These are phyloP conservation scores for Laticauda laticaudata DNA, from an alignment of 2,113 vertebrate genomes.

Conservation along the genomic window DNA sequence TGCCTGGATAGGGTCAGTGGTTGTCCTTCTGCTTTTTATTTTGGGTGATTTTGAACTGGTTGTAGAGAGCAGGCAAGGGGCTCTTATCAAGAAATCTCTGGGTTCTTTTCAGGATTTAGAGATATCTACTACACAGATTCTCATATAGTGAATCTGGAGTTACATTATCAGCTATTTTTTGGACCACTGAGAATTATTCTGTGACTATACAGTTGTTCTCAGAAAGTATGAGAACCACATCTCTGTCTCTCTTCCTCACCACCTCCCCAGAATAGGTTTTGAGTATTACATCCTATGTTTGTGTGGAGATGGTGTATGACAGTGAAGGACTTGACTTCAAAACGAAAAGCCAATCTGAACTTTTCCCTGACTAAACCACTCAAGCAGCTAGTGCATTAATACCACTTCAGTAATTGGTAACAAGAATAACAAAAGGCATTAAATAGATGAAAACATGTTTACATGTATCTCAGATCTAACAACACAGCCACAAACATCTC, in stretches of 20 bases:
- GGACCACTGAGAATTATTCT: neutral
- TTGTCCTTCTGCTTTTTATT: neutral
- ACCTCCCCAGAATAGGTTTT: neutral
- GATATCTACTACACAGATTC: too few relatives aligned
- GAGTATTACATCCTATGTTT: neutral
- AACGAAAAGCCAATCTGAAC: neutral
- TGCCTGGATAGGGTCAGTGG: neutral
- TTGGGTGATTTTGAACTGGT: neutral
- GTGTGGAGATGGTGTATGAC: neutral
- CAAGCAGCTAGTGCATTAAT: neutral
- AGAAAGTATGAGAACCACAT: neutral
- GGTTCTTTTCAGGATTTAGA: neutral
- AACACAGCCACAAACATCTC: neutral
- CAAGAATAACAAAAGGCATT: neutral
- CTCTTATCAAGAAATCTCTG: neutral
- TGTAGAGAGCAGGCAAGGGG: neutral
- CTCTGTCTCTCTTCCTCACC: neutral
- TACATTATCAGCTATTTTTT: neutral
- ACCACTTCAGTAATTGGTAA: neutral
- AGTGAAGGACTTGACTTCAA: neutral
- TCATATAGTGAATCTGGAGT: neutral
- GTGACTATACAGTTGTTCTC: neutral
- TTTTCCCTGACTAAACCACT: too few relatives aligned
- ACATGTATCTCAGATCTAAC: neutral
- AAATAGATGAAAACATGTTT: neutral